Base-by-base conservation (phyloP, 2,113 vertebrate species). In the Recurvirostra avosetta region DNA sequence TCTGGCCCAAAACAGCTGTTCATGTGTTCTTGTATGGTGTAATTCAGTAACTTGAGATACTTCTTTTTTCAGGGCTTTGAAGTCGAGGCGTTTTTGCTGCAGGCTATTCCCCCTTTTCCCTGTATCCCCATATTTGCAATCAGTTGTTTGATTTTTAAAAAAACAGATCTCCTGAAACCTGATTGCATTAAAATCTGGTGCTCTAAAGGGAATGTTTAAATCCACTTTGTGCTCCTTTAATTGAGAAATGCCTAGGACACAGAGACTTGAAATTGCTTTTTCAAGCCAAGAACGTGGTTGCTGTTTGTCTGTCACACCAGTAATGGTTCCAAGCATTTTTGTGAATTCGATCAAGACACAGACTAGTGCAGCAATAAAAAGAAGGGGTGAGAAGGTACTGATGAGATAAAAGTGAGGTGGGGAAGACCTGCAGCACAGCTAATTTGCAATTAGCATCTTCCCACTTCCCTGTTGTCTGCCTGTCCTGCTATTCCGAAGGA, bases 271-370 rank as follows among this genome's bases (percentile, higher is more conserved):
- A 90, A 68, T 85, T 85, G n/a, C 47, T 83, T 95, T 95, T 94
- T 59, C 63, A 77, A 88, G 63, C 67, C 83, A 94, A 96, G 68
- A 91, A n/a, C 63, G 11, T 68, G 84, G 34, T 83, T 88, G 45
- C 67, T 95, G 29, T 91, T 84, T 87, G 88, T 96, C 78, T 96
- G 43, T 92, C 92, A 87, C 80, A 40, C 66, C 62, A 72, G 77
- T 68, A 86, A 63, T 59, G n/a, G 34, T 86, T 96, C 94, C 95
- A 94, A 93, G 52, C 15, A 1, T 72, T 86, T 90, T 72, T 80
- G 74, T 93, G 86, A 86, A 90, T 87, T 91, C 75, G 70, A 0
- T 94, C 70, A 77, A 80, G 90, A 83, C 30, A 38, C 41, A 58
- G 81, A 23, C 38, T 43, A 61, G 49, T 65, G 58, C 90, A 92